Base-by-base conservation (phyloP, 2,888 invertebrate genomes). In the Azorinus chamasolen region DNA sequence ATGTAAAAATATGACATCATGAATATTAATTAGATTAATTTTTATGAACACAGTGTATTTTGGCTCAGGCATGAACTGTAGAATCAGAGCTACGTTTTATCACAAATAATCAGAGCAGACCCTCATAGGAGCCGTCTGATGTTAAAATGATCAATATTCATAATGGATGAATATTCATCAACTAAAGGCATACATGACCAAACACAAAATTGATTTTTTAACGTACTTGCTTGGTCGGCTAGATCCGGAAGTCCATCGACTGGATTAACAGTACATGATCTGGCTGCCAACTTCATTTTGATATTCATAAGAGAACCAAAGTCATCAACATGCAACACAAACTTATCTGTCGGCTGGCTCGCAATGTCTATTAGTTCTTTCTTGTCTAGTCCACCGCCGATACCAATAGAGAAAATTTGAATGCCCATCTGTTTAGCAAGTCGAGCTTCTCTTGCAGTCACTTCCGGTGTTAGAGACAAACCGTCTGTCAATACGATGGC, bases 401-500 rank as follows among this genome's bases (percentile, higher is more conserved):
- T 87, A 10, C 91, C 91, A n/a, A 91, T 83, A 14, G 89, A 87
- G 58, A 90, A 90, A 48, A 89, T 61, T 45, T 87, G 82, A 22
- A 89, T 86, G 1, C 90, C 90, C 8, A 81, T 78, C 22, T 83
- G 74, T 20, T 82, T 80, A 0, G 87, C 84, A 12, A 83, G 66
- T 6, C 75, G 51, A 0, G 91, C 89, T 62, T 89, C 86, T 32
- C 51, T 55, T 1, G 81, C 84, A 4, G 90, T 91, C n/a, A 68
- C 63, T 12, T 74, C 74, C 6, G 85, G 84, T 27, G 87, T 78
- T n/a, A 87, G 50, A 0, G 90, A 90, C 25, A 87, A 65, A 5
- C 90, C 91, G 68, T 91, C 90, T 0, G 91, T 91, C 22, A 91
- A 72, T 6, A 91, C 78, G n/a, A 91, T 87, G 2, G 83, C 88